These are phyloP conservation scores for Macaca fascicularis DNA, from an alignment of 2,113 vertebrate genomes.

Conservation along the genomic window T2T-MFA8v1.1 NC_088378.1:133216501-133217000, in stretches of 20 bases:
- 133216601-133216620: no score
- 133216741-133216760: neutral
- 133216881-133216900: neutral
- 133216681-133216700: neutral
- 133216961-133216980: neutral
- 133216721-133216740: conserved; percentile 17
- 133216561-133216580: neutral
- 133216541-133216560: neutral
- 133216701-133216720: neutral
- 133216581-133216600: neutral
- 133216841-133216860: neutral
- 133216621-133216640: neutral
- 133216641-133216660: neutral
- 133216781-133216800: neutral
- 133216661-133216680: neutral
- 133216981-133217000: neutral
- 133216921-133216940: neutral
- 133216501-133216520: neutral
- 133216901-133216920: neutral
- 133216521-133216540: neutral
- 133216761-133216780: neutral
- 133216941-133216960: neutral
- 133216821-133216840: neutral
- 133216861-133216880: neutral
- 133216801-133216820: neutral